Percentiles rank a stretch among this genome's conserved stretches.
These are phyloP conservation scores for Hedychridium roseum DNA, from an alignment of 2,888 invertebrate genomes.

Conservation along the genomic window DNA sequence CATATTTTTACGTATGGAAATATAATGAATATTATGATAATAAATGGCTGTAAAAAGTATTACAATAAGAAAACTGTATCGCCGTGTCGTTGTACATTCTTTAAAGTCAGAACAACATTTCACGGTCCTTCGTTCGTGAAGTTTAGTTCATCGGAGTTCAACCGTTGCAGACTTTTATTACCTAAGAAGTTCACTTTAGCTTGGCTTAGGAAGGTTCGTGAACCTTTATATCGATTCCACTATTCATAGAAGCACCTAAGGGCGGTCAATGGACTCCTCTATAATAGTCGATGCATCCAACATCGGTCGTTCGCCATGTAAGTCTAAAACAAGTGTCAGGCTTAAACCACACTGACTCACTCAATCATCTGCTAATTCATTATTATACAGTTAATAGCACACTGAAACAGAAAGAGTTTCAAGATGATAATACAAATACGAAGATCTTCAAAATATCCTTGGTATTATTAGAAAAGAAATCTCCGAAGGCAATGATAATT, in stretches of 20 bases:
- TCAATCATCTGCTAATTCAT: not conserved
- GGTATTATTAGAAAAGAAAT: too few species aligned
- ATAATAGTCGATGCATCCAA: constrained; percentile 11
- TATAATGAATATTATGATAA: too few species aligned
- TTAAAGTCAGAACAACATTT: too few species aligned
- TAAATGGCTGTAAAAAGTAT: too few species aligned
- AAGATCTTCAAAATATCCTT: too few species aligned
- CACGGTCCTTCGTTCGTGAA: not conserved
- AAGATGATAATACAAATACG: too few species aligned
- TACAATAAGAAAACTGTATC: too few species aligned
- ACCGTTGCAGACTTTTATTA: not conserved
- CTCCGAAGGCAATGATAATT: too few species aligned
- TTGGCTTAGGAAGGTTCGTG: constrained; percentile 21
- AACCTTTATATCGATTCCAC: constrained; percentile 32
- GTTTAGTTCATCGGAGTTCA: not conserved
- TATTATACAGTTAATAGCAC: not conserved
- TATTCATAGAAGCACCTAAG: constrained; percentile 28
- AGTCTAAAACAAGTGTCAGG: constrained; percentile 4
- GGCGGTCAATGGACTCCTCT: constrained; percentile 32
- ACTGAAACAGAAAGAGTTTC: too few species aligned
- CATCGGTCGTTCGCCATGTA: constrained; percentile 10
- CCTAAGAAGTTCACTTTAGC: not conserved
- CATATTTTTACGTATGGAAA: too few species aligned
- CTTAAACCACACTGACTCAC: constrained; percentile 3
- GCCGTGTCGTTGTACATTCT: too few species aligned